A percentile compares a stretch with the other conserved stretches of the same genome.
Evolutionary conservation across 2,113 vertebrate species (phyloP).

Genomic region (Ctenomys sociabilis): DNA sequence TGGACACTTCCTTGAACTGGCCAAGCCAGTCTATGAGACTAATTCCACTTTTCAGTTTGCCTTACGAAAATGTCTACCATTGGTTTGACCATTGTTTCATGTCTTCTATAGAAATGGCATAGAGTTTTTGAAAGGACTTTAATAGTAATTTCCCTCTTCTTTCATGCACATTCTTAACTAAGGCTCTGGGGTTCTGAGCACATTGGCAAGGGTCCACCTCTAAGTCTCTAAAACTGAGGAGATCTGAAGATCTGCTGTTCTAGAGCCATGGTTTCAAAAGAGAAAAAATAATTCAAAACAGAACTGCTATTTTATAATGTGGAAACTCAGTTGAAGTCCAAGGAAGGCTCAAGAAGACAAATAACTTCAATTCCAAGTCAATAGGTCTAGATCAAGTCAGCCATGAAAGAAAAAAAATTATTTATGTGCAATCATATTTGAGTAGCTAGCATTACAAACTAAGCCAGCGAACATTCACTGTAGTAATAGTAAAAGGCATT

Average conservation of each 20-base stretch:
- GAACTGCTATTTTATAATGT: background rate
- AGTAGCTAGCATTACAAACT: background rate
- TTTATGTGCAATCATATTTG: background rate
- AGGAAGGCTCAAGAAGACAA: background rate
- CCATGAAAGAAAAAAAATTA: background rate
- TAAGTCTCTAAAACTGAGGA: background rate
- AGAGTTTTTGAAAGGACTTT: background rate
- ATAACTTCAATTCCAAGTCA: slow-evolving; percentile 15
- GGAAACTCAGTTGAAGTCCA: background rate
- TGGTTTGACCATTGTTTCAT: background rate
- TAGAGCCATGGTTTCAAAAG: background rate
- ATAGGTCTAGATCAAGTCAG: background rate
- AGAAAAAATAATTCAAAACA: background rate
- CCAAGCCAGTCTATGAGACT: background rate
- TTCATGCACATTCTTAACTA: background rate
- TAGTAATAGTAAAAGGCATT: background rate
- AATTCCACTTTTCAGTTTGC: background rate
- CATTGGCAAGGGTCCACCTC: background rate
- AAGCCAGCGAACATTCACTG: background rate
- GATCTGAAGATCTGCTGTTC: background rate
- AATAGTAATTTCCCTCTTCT: background rate
- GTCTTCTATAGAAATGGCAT: background rate
- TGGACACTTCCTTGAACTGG: background rate
- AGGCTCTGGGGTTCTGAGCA: background rate
- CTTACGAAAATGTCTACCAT: background rate